Conservation (phyloP, 2,888 invertebrate genomes). For the Cryptus viduatorius region DNA sequence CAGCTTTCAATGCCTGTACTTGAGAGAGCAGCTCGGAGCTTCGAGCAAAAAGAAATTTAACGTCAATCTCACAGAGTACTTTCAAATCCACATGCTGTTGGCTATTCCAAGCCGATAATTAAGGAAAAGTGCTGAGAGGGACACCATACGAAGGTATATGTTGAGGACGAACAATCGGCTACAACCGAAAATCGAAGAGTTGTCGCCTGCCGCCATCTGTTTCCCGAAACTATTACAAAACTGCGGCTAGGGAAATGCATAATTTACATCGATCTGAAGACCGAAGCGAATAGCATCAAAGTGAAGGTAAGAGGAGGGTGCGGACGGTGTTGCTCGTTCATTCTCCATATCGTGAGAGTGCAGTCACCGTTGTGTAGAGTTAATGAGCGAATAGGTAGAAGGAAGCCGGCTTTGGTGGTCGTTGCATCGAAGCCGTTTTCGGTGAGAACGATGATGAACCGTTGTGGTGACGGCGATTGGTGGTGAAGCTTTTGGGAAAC, state of each 20-base stretch:
- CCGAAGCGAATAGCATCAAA: not conserved
- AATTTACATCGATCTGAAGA: not conserved
- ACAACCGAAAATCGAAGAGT: not conserved
- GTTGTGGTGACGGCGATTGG: slow-evolving; percentile 46
- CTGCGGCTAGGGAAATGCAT: not conserved
- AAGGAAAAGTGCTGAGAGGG: slow-evolving; percentile 3
- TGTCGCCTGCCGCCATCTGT: not conserved
- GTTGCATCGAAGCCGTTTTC: slow-evolving; percentile 12
- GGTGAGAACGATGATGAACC: slow-evolving; percentile 40
- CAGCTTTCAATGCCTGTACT: slow-evolving; percentile 48
- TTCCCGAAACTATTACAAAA: not conserved
- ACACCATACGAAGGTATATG: not conserved
- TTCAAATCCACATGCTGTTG: slow-evolving; percentile 8
- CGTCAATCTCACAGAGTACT: slow-evolving; percentile 17
- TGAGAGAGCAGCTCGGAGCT: not conserved
- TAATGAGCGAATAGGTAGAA: slow-evolving; percentile 32
- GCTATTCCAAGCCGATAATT: slow-evolving; percentile 16
- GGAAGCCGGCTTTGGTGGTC: slow-evolving; percentile 21
- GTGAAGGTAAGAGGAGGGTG: not conserved
- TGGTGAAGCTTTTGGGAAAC: slow-evolving; percentile 1
- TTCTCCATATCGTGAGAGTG: slow-evolving; percentile 45
- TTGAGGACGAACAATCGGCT: not conserved
- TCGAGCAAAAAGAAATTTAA: slow-evolving; percentile 18
- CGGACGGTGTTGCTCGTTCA: not conserved
- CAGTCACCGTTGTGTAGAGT: slow-evolving; percentile 44